Evolutionary conservation across 2,113 vertebrate genomes (phyloP).

Genomic region (Podarcis cretensis): DNA sequence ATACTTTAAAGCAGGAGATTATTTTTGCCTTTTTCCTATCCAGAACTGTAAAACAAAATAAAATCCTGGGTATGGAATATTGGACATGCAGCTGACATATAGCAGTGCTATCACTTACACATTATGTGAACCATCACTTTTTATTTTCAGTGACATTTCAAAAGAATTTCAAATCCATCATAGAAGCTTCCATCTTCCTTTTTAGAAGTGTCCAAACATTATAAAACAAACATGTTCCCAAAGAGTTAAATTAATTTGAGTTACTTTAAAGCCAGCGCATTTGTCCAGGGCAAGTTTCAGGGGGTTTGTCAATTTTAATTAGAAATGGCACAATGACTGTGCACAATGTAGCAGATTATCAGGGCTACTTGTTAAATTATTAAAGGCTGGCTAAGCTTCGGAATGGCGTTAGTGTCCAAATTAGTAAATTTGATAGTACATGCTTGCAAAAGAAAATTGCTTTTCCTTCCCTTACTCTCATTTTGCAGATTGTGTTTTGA

Average conservation of each 20-base stretch:
- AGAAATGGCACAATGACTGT: conserved; percentile 62
- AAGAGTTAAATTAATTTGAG: conserved; percentile 52
- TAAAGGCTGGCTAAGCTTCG: conserved; percentile 62
- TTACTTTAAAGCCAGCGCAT: conserved; percentile 44
- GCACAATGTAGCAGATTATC: conserved; percentile 63
- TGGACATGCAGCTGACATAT: background rate
- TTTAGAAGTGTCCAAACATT: background rate
- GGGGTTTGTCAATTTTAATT: conserved; percentile 68
- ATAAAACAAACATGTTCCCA: conserved; percentile 17
- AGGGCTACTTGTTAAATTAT: conserved; percentile 64
- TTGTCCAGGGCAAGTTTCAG: conserved; percentile 51
- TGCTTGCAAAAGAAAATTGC: conserved; percentile 53
- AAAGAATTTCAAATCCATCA: background rate
- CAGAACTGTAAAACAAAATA: background rate
- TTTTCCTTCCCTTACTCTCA: conserved; percentile 36
- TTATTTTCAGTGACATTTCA: background rate
- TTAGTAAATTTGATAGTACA: conserved; percentile 62
- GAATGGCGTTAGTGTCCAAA: conserved; percentile 58
- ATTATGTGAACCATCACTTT: background rate
- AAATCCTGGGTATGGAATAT: background rate
- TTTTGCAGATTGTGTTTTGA: conserved; percentile 38
- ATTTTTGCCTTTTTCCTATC: background rate
- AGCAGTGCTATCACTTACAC: background rate
- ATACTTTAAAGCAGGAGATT: background rate
- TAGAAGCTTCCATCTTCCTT: background rate